phyloP scores from a whole-genome alignment of 2,888 invertebrate genomes.

The Cephus nigrinus region DNA sequence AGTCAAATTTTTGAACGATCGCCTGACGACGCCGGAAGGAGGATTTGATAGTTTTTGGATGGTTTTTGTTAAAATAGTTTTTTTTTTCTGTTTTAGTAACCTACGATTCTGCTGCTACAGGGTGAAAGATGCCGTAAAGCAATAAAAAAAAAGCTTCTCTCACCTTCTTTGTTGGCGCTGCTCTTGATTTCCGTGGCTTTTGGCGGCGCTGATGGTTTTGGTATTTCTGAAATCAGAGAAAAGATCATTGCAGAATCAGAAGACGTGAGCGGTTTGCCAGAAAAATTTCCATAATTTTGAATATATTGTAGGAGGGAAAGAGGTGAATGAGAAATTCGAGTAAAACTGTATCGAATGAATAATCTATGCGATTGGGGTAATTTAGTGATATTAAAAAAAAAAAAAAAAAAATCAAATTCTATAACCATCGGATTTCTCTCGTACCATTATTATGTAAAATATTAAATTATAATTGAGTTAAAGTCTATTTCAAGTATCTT shows the following conservation, averaged over 20 bases:
- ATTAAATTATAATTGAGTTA: too few relatives aligned
- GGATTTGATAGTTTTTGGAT: background rate
- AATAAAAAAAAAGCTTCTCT: conserved; percentile 48
- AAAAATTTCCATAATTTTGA: background rate
- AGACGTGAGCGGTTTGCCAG: background rate
- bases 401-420: background rate
- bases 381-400: background rate
- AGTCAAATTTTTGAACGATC: background rate
- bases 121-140: background rate
- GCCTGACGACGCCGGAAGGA: background rate
- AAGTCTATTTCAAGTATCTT: background rate
- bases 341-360: background rate
- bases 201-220: conserved; percentile 86
- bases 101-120: background rate
- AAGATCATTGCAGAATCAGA: background rate
- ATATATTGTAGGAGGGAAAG: background rate
- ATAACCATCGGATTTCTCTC: background rate
- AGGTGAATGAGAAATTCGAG: background rate
- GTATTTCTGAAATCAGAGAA: conserved; percentile 78
- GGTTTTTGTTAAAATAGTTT: background rate
- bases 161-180: conserved; percentile 81
- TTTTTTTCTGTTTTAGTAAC: background rate
- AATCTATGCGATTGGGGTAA: background rate
- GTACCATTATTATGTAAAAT: background rate
- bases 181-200: conserved; percentile 85